A percentile compares a stretch with the other conserved stretches of the same genome.
phyloP scores from a whole-genome alignment of 2,797 vertebrate genomes.

The Aplochiton taeniatus region DNA sequence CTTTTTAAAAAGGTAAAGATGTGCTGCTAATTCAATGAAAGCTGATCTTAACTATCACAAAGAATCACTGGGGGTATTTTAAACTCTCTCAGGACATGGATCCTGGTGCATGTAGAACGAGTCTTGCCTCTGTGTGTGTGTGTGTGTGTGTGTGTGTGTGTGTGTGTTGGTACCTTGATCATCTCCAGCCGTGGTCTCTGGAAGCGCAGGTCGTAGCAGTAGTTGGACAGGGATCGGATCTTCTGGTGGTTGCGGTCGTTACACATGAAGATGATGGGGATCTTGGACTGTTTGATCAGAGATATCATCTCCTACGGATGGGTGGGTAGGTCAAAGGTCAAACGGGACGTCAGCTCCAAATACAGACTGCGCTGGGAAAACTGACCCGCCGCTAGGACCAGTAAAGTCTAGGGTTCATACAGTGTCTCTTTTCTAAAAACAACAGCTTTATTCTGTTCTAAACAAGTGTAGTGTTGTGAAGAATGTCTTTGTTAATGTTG shows the following conservation, averaged over 20 bases:
- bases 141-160: not conserved
- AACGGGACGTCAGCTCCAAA: not conserved
- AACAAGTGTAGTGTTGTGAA: no score
- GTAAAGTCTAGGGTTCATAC: no score
- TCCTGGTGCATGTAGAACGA: not conserved
- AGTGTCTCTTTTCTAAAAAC: no score
- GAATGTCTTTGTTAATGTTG: no score
- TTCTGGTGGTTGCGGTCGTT: slow-evolving; percentile 97
- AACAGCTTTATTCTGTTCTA: no score
- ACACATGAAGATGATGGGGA: slow-evolving; percentile 98
- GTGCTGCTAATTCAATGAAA: no score
- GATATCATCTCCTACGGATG: slow-evolving; percentile 86
- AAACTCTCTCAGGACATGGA: no score
- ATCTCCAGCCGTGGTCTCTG: slow-evolving; percentile 93
- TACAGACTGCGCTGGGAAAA: no score
- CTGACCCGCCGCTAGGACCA: no score
- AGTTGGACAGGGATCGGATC: slow-evolving; percentile 92
- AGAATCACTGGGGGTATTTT: no score
- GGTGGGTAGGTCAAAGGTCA: slow-evolving; percentile 7
- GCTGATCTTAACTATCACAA: no score
- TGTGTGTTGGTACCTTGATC: slow-evolving; percentile 85
- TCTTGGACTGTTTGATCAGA: slow-evolving; percentile 89
- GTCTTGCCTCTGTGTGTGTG: not conserved
- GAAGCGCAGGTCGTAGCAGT: slow-evolving; percentile 95
- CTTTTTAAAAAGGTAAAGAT: no score